A percentile compares a stretch with the other conserved stretches of the same genome.
These are phyloP conservation scores for Mastomys natalensis DNA, from an alignment of 2,113 vertebrate species.

Conservation along the genomic window DNA sequence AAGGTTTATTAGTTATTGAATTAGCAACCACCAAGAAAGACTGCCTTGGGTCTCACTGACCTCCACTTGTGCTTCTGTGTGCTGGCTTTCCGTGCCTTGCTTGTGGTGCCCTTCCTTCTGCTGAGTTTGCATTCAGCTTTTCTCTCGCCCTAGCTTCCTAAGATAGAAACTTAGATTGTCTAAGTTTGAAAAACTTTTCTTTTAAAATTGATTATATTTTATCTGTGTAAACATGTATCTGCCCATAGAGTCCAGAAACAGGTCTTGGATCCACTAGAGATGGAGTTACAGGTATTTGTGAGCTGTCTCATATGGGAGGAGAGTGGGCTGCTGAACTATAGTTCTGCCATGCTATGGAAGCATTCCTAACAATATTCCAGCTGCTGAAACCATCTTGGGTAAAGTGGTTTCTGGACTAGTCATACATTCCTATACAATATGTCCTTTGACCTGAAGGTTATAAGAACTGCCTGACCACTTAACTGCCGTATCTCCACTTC, in stretches of 20 bases:
- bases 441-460: not conserved
- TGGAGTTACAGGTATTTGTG: not conserved
- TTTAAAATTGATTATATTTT: not conserved
- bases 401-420: not conserved
- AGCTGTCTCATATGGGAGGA: not conserved
- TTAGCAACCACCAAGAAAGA: not conserved
- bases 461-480: not conserved
- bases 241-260: not conserved
- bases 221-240: not conserved
- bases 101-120: not conserved
- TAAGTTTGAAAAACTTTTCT: not conserved
- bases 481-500: not conserved
- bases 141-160: not conserved
- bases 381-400: not conserved
- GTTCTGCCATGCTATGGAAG: not conserved
- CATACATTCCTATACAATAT: not conserved
- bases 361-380: not conserved
- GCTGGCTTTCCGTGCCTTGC: not conserved
- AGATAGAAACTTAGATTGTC: not conserved
- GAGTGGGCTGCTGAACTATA: not conserved
- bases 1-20: not conserved
- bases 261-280: not conserved
- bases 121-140: no score
- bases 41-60: not conserved
- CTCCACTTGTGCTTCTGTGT: not conserved